Evolutionary conservation across 2,888 invertebrate species (phyloP), one percentile per base, ranked within the genome.

Genomic region (Vesta saturnalis): DNA sequence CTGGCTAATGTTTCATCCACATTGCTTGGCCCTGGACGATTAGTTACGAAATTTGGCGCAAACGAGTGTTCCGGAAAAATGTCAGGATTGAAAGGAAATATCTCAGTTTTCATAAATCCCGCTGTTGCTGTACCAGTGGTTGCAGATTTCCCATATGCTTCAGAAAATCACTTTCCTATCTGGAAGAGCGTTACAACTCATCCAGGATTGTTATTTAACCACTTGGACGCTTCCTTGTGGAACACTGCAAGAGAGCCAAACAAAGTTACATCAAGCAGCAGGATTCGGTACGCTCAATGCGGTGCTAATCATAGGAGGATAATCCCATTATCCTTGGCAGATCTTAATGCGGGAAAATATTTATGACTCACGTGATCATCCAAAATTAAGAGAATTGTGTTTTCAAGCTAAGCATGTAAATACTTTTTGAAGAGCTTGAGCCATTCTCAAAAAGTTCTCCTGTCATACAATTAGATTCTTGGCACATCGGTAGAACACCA

Each of bases 301-400:
- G 58, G 69, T 8, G 76, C 73, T n/a, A 76, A 56, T 57, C 63
- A 67, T 18, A 77, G 54, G 65, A n/a, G n/a, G n/a, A n/a, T n/a
- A n/a, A n/a, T n/a, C n/a, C n/a, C n/a, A n/a, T n/a, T n/a, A n/a
- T n/a, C 69, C 23, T 67, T 55, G 10, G 74, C 72, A 35, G 71
- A 52, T 49, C 56, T 23, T 4, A 77, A 14, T 19, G 74, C 74
- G n/a, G 71, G 73, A 10, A 74, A 58, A 60, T 75, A 76, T 49
- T 71, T 75, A 4, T 77, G 76, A 12, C 73, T 74, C 18, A 72
- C 62, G 63, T 78, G 76, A 4, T 74, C 74, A 71, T 77, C n/a
- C n/a, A n/a, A n/a, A n/a, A n/a, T n/a, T n/a, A n/a, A n/a, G n/a
- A n/a, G n/a, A n/a, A n/a, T n/a, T n/a, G n/a, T n/a, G n/a, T n/a